Conservation (phyloP, 92 coral and sea anemone species). For the Epizoanthus stellaris region DNA sequence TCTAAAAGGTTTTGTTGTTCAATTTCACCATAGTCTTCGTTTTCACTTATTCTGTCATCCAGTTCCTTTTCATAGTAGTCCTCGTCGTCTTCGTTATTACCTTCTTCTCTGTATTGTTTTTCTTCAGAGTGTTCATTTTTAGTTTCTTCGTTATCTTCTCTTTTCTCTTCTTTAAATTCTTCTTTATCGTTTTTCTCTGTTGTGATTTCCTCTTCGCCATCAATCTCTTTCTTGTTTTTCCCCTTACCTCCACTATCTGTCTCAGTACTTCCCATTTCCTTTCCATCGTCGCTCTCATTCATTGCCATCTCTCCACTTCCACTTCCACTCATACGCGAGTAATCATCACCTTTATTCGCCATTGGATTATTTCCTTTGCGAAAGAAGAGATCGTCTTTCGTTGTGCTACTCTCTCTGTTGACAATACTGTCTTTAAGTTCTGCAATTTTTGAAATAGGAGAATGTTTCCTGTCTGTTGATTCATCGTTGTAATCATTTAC, state of each 20-base stretch:
- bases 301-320: neutral
- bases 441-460: neutral
- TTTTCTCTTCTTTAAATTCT: conserved; percentile 6
- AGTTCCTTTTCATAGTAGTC: conserved; percentile 18
- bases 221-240: neutral
- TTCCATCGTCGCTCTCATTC: neutral
- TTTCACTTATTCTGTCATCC: conserved; percentile 6
- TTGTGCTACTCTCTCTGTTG: too few relatives aligned
- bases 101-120: neutral
- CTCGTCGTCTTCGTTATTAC: neutral
- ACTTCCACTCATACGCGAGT: neutral
- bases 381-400: too few relatives aligned
- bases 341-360: neutral
- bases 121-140: conserved; percentile 5
- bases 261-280: neutral
- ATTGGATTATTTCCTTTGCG: neutral
- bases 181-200: neutral
- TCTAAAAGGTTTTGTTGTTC: neutral
- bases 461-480: neutral
- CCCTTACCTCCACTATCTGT: neutral
- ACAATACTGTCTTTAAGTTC: neutral
- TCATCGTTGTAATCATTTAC: neutral
- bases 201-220: neutral
- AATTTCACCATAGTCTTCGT: neutral
- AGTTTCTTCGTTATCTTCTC: neutral